Conservation (phyloP, 1,140 invertebrate species). For the Dufourea novaeangliae region DNA sequence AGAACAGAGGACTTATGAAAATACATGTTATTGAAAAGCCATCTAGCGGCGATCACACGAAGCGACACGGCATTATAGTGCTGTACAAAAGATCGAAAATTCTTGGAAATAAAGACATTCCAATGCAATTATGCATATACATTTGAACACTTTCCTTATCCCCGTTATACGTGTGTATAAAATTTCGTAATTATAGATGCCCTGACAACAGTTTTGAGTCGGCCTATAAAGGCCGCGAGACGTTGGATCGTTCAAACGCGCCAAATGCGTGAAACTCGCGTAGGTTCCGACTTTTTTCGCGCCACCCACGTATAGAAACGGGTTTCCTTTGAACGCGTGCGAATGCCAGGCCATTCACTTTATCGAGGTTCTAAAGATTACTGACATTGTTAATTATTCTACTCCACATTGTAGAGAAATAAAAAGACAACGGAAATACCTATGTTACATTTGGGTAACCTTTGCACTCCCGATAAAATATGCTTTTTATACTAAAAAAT, state of each 20-base stretch:
- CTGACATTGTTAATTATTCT: conserved; percentile 38
- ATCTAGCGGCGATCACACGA: neutral
- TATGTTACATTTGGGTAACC: no score
- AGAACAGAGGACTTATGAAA: no score
- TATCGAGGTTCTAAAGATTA: conserved; percentile 23
- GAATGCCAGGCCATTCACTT: conserved; percentile 51
- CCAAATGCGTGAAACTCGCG: conserved; percentile 62
- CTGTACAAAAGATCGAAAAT: neutral
- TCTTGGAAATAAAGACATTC: no score
- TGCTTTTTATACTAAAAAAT: no score
- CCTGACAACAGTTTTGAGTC: neutral
- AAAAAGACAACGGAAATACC: neutral
- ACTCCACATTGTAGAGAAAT: neutral
- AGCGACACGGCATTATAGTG: neutral
- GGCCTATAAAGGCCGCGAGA: conserved; percentile 11
- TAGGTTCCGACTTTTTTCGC: conserved; percentile 57
- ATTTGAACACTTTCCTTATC: no score
- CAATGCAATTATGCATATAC: no score
- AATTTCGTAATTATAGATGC: neutral
- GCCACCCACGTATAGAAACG: conserved; percentile 53
- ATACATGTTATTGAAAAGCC: neutral
- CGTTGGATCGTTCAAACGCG: conserved; percentile 45
- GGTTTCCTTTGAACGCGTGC: conserved; percentile 35
- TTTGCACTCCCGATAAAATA: neutral
- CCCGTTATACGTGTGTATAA: no score